Conservation (phyloP, 2,113 vertebrate genomes). For the Zosterops japonicus region DNA sequence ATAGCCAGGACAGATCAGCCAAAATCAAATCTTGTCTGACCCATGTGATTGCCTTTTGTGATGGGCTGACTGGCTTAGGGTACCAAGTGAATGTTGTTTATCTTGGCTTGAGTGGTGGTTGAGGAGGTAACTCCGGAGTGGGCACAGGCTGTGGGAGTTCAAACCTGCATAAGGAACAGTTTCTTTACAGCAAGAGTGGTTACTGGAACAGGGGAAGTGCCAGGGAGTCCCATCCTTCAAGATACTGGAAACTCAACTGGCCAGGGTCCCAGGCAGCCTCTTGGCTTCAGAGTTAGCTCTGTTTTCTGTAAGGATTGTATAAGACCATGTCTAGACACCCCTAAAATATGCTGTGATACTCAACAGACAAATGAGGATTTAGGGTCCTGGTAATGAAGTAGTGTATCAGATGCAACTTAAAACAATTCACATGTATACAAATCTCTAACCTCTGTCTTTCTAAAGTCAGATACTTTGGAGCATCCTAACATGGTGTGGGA, state of each 20-base stretch:
- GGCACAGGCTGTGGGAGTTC: neutral
- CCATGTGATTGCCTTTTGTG: neutral
- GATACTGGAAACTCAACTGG: neutral
- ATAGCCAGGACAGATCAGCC: neutral
- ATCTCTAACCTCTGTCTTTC: slow-evolving; percentile 51
- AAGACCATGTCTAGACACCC: neutral
- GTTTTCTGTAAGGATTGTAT: neutral
- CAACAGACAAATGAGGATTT: neutral
- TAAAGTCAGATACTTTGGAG: slow-evolving; percentile 77
- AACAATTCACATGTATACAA: neutral
- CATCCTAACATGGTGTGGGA: slow-evolving; percentile 89
- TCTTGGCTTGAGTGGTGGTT: neutral
- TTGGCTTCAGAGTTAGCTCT: neutral
- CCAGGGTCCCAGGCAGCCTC: neutral
- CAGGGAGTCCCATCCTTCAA: neutral
- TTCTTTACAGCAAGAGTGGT: neutral
- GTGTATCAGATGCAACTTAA: neutral
- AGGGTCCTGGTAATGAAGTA: neutral
- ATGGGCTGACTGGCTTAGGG: neutral
- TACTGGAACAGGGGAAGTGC: neutral
- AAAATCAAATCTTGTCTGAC: neutral
- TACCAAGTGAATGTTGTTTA: neutral
- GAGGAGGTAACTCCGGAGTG: neutral
- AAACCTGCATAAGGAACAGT: rapidly evolving
- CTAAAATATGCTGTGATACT: neutral